phyloP scores from a whole-genome alignment of 2,113 vertebrate genomes.

The Dermatemys mawii region DNA sequence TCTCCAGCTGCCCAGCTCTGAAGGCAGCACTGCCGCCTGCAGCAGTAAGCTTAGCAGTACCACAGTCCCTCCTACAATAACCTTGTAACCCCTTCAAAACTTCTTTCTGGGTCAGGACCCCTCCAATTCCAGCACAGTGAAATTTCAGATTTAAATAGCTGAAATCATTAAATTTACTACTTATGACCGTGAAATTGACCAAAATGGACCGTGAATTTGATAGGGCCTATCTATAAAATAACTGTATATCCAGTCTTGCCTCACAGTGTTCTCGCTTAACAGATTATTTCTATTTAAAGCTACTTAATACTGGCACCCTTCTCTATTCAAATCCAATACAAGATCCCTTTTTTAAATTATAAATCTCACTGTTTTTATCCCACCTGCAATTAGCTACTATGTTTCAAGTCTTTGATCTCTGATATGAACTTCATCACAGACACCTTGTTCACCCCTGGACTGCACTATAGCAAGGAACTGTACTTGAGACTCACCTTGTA shows the following conservation, averaged over 20 bases:
- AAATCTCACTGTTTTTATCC: neutral
- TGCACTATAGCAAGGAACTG: neutral
- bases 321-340: neutral
- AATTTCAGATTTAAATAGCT: too few relatives aligned
- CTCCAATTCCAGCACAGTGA: too few relatives aligned
- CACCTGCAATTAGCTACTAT: too few relatives aligned
- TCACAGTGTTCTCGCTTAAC: neutral
- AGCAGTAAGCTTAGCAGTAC: neutral
- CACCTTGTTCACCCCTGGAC: neutral
- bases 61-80: neutral
- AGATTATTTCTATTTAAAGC: neutral
- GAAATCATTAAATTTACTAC: too few relatives aligned
- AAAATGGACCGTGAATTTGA: too few relatives aligned
- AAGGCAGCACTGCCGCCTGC: neutral
- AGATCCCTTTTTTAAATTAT: neutral
- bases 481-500: neutral
- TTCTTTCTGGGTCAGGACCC: neutral
- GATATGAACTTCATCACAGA: neutral
- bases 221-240: neutral
- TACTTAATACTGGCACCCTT: neutral
- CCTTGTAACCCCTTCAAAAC: neutral
- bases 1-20: neutral
- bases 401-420: neutral
- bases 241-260: neutral
- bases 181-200: too few relatives aligned